These are phyloP conservation scores for Nothoprocta pentlandii DNA, from an alignment of 2,113 vertebrate genomes.

Conservation along the genomic window DNA sequence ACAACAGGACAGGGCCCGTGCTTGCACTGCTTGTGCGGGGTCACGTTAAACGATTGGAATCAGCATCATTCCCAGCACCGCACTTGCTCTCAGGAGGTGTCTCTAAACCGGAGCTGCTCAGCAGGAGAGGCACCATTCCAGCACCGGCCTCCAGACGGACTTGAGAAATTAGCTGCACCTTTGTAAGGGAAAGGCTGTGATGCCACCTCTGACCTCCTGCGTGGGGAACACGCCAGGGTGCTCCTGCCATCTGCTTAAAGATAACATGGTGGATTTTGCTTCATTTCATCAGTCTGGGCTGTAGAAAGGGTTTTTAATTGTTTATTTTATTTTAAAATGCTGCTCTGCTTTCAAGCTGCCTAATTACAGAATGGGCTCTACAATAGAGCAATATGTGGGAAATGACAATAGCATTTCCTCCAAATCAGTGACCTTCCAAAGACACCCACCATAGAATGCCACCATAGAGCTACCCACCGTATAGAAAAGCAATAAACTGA, in stretches of 20 bases:
- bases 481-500: background rate
- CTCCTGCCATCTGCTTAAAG: background rate
- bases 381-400: background rate
- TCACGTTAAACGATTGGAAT: rapidly evolving
- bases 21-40: background rate
- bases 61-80: background rate
- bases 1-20: background rate
- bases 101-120: background rate
- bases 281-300: rapidly evolving
- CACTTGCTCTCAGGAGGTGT: background rate
- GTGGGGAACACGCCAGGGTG: background rate
- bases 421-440: background rate
- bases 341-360: background rate
- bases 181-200: background rate
- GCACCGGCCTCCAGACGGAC: background rate
- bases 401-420: background rate
- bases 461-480: background rate
- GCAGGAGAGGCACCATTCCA: background rate
- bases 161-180: background rate
- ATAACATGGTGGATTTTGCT: background rate
- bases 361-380: background rate
- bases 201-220: background rate
- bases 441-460: background rate
- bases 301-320: background rate
- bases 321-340: background rate